Evolutionary conservation across 1,140 invertebrate genomes (phyloP).

Genomic region (Heliconius melpomene): DNA sequence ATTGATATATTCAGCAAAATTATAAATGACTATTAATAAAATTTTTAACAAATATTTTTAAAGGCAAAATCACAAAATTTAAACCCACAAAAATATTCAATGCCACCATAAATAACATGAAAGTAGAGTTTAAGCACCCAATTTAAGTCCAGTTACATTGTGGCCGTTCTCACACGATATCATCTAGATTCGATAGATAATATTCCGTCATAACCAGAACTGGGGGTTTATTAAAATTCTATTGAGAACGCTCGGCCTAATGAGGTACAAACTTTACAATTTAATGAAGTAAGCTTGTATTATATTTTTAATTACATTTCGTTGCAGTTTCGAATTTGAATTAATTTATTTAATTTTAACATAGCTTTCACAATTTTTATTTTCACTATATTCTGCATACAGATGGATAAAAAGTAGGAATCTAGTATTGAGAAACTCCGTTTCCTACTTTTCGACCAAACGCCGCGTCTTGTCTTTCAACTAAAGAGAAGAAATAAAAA

Average conservation of each 20-base stretch:
- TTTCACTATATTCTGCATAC: too few relatives aligned
- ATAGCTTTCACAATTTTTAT: background rate
- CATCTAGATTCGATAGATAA: conserved; percentile 44
- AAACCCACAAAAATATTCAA: background rate
- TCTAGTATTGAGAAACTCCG: too few relatives aligned
- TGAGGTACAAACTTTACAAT: conserved; percentile 23
- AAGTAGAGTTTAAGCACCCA: conserved; percentile 26
- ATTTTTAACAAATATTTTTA: too few relatives aligned
- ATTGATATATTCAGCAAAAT: too few relatives aligned
- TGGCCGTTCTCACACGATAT: conserved; percentile 33
- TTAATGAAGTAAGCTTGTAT: conserved; percentile 9
- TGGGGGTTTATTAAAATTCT: conserved; percentile 37
- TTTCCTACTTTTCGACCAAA: too few relatives aligned
- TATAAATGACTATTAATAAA: too few relatives aligned
- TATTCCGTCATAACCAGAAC: conserved; percentile 52
- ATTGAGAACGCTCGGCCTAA: conserved; percentile 22
- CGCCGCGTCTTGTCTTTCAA: too few relatives aligned
- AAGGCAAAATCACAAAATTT: background rate
- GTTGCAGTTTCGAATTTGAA: background rate
- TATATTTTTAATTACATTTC: conserved; percentile 6
- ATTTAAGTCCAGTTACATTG: conserved; percentile 36
- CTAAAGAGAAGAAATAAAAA: too few relatives aligned
- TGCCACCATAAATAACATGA: conserved; percentile 29
- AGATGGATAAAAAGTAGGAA: too few relatives aligned
- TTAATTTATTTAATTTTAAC: background rate